Evolutionary conservation across 35 echinoderm and acorn worm species (phyloP), one percentile per base, ranked within the genome.

Genomic region (Stichopus chloronotus): DNA sequence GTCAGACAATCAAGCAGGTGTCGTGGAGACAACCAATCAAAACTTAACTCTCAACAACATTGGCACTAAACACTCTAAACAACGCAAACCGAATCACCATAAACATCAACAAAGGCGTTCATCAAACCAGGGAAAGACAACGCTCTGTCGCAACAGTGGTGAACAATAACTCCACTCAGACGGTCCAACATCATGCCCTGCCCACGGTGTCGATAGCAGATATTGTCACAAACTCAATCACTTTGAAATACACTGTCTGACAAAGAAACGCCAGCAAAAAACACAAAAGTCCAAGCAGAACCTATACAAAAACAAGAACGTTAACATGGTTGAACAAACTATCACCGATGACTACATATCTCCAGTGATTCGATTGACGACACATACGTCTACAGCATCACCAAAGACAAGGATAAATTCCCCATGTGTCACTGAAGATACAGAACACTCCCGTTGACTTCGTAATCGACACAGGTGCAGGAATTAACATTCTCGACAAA

Each of bases 171-270:
- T 4, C 5, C 58, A 88, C 43, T 1, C 21, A 76, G 25, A 55
- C 53, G 88, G 65, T 56, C 88, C 25, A 17, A 25, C 88, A 91
- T 91, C 88, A 17, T 91, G 88, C 52, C 88, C 22, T n/a, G 88
- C 52, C 19, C 17, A 91, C 21, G 88, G 71, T 65, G 25, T 19
- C 5, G 68, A 78, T 24, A 77, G 88, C 88, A 23, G 87, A 11
- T 76, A 76, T 53, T 76, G 52, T 22, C 88, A 91, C 69, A 91
- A 57, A 16, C 88, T 76, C 30, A 65, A 65, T 65, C 61, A 65
- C 61, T 65, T 65, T 65, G 61, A 65, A 59, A 91, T 76, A n/a
- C 65, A 91, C 53, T 91, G 72, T 24, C 25, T 78, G 13, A 55
- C 88, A 25, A 72, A 57, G 63, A 69, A 91, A 77, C 63, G 61